Conservation (phyloP, 2,113 vertebrate genomes). For the Platycercus adscitus region DNA sequence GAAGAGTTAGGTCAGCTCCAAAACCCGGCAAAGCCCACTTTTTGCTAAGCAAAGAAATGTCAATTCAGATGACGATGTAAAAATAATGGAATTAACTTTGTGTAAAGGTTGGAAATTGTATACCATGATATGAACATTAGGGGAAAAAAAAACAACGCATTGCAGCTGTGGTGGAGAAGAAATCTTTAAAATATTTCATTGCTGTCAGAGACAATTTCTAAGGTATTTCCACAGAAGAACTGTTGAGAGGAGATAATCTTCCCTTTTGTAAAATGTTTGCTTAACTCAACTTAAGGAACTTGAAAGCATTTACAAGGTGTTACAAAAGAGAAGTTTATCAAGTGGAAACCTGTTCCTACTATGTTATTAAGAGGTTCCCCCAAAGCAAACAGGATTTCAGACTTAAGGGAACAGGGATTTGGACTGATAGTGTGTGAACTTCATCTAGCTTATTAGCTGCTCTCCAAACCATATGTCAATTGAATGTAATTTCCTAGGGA, state of each 20-base stretch:
- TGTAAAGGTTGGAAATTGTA: neutral
- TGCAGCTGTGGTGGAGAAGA: neutral
- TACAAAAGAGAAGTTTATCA: neutral
- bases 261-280: neutral
- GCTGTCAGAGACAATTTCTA: neutral
- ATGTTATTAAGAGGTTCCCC: neutral
- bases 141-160: neutral
- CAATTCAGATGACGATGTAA: neutral
- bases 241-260: neutral
- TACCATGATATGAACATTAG: neutral
- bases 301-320: neutral
- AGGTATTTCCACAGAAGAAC: neutral
- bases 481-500: constrained; percentile 36
- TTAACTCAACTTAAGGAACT: neutral
- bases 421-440: neutral
- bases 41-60: neutral
- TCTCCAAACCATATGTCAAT: neutral
- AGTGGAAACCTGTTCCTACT: neutral
- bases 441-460: neutral
- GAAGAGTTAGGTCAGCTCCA: neutral
- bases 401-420: neutral
- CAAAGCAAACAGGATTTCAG: constrained; percentile 6
- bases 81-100: neutral
- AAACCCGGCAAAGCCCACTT: neutral
- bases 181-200: neutral